Percentiles rank a stretch among this genome's conserved stretches.
These are phyloP conservation scores for Cottoperca gobio DNA, from an alignment of 2,797 vertebrate species.

Conservation along the genomic window DNA sequence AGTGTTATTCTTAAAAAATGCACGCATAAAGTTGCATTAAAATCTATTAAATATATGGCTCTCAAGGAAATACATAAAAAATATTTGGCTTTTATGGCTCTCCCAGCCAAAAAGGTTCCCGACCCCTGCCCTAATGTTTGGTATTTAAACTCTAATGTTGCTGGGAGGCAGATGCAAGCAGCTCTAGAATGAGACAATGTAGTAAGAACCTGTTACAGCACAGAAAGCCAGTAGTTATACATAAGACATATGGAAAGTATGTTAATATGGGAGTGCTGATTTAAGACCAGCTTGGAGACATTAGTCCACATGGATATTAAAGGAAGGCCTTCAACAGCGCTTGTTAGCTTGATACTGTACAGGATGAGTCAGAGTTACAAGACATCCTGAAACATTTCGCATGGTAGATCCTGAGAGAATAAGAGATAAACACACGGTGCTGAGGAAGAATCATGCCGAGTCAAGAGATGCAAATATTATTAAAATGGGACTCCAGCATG, in stretches of 20 bases:
- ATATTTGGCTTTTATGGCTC: too few relatives aligned
- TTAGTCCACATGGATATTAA: constrained; percentile 12
- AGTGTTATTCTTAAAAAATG: too few relatives aligned
- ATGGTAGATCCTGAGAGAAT: constrained; percentile 20
- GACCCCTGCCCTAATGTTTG: neutral
- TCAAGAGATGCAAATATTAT: constrained; percentile 24
- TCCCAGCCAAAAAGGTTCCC: too few relatives aligned
- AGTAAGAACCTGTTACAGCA: neutral
- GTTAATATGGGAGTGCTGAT: constrained; percentile 3
- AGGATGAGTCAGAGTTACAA: constrained; percentile 14
- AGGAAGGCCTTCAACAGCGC: neutral
- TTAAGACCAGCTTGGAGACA: constrained; percentile 9
- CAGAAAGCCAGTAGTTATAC: neutral
- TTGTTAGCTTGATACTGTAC: constrained; percentile 5
- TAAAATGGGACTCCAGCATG: constrained; percentile 23
- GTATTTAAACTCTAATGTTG: neutral
- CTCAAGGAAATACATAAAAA: too few relatives aligned
- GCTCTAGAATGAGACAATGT: neutral
- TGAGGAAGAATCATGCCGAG: constrained; percentile 11
- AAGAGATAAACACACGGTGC: constrained; percentile 27
- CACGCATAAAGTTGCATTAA: too few relatives aligned
- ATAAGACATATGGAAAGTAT: neutral
- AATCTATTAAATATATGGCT: too few relatives aligned
- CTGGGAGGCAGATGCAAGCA: neutral
- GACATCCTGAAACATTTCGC: constrained; percentile 32